phyloP scores from a whole-genome alignment of 2,888 invertebrate species.

The Bimastos eiseni region DNA sequence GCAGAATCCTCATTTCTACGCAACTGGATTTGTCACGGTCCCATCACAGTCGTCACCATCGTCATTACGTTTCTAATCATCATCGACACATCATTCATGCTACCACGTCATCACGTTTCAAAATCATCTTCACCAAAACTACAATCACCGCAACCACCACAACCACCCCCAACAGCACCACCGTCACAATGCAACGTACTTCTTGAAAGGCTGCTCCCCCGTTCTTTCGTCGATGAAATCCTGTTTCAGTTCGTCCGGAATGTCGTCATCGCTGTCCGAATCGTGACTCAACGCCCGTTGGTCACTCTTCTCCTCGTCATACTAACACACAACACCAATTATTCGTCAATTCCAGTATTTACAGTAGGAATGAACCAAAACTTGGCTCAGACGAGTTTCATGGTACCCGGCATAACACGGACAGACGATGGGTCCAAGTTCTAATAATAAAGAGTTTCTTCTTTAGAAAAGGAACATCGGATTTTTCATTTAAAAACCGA shows the following conservation, averaged over 20 bases:
- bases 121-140: background rate
- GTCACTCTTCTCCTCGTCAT: constrained; percentile 18
- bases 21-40: background rate
- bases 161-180: background rate
- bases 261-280: constrained; percentile 60
- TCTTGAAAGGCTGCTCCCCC: constrained; percentile 55
- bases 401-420: too few species aligned
- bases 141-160: background rate
- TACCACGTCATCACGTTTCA: background rate
- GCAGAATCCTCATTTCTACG: background rate
- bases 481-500: too few species aligned
- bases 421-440: too few species aligned
- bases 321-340: background rate
- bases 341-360: too few species aligned
- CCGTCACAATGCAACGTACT: background rate
- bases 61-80: too few species aligned
- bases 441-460: too few species aligned
- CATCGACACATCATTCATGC: too few species aligned
- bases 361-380: too few species aligned
- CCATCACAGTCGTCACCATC: background rate
- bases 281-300: constrained; percentile 29
- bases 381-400: too few species aligned
- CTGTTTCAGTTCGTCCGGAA: constrained; percentile 71
- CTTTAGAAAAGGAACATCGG: too few species aligned
- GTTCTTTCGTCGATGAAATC: constrained; percentile 74